Percentiles rank a stretch among this genome's conserved stretches.
phyloP scores from a whole-genome alignment of 2,797 vertebrate species.

The Notolepis coatsorum region DNA sequence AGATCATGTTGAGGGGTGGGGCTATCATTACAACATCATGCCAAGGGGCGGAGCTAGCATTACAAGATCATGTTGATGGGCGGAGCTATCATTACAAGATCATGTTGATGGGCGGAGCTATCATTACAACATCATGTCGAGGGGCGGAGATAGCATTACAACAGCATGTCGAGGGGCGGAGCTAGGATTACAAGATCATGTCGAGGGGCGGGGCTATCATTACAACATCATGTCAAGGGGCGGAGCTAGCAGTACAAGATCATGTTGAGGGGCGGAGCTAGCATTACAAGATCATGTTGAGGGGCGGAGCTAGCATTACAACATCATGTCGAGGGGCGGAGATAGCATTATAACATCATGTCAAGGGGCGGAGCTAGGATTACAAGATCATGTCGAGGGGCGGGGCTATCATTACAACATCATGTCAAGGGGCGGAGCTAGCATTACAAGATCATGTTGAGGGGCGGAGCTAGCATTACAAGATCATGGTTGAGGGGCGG shows the following conservation, averaged over 20 bases:
- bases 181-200: too few relatives aligned
- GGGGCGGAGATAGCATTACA: background rate
- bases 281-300: background rate
- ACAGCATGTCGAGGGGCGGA: background rate
- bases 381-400: too few relatives aligned
- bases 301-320: background rate
- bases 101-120: background rate
- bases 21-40: background rate
- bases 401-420: too few relatives aligned
- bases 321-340: background rate
- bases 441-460: background rate
- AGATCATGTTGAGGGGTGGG: too few relatives aligned
- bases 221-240: background rate
- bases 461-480: background rate
- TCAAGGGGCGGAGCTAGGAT: background rate
- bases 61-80: too few relatives aligned
- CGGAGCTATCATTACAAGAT: too few relatives aligned
- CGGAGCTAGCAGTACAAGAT: slow-evolving; percentile 1
- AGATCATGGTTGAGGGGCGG: too few relatives aligned
- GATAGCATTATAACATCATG: background rate
- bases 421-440: background rate
- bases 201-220: too few relatives aligned
- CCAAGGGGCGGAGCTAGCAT: background rate
- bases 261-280: too few relatives aligned
- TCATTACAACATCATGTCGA: background rate